These are phyloP conservation scores for Gari tellinella DNA, from an alignment of 2,888 invertebrate genomes.

Conservation along the genomic window DNA sequence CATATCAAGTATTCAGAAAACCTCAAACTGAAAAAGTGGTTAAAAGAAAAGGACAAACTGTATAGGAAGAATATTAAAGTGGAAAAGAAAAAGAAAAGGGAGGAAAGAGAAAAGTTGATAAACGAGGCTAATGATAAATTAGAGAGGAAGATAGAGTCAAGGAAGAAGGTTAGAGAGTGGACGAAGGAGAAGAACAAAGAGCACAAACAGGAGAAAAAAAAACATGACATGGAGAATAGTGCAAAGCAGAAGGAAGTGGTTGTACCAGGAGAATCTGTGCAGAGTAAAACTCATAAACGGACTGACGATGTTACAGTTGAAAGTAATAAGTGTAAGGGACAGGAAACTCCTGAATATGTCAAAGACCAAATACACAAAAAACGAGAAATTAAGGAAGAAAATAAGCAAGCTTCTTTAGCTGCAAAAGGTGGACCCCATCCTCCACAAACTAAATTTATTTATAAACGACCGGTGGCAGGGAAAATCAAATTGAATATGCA, in stretches of 20 bases:
- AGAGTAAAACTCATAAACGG: slow-evolving; percentile 55
- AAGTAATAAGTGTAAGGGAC: slow-evolving; percentile 27
- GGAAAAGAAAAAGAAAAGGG: slow-evolving; percentile 68
- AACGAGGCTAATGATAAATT: slow-evolving; percentile 67
- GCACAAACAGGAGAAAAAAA: slow-evolving; percentile 59
- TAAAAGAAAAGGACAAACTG: slow-evolving; percentile 69
- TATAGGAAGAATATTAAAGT: slow-evolving; percentile 65
- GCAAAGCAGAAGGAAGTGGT: slow-evolving; percentile 34
- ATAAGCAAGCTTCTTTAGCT: slow-evolving; percentile 44
- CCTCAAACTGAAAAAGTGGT: slow-evolving; percentile 64
- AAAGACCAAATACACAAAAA: slow-evolving; percentile 43
- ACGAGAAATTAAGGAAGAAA: slow-evolving; percentile 48
- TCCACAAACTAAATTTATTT: slow-evolving; percentile 75
- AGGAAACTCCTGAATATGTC: slow-evolving; percentile 38
- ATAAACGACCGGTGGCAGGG: slow-evolving; percentile 76
- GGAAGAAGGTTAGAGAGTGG: slow-evolving; percentile 72
- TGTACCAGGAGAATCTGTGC: slow-evolving; percentile 54
- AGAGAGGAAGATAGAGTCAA: slow-evolving; percentile 60
- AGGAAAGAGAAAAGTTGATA: slow-evolving; percentile 67
- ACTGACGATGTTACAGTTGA: slow-evolving; percentile 42
- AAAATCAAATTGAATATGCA: slow-evolving; percentile 69
- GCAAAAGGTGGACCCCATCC: slow-evolving; percentile 55
- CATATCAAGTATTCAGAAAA: slow-evolving; percentile 69
- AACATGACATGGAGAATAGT: slow-evolving; percentile 34
- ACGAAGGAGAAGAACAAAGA: slow-evolving; percentile 72